A percentile compares a stretch with the other conserved stretches of the same genome.
Evolutionary conservation across 1,140 invertebrate species (phyloP).

Genomic region (Aphidius ervi): DNA sequence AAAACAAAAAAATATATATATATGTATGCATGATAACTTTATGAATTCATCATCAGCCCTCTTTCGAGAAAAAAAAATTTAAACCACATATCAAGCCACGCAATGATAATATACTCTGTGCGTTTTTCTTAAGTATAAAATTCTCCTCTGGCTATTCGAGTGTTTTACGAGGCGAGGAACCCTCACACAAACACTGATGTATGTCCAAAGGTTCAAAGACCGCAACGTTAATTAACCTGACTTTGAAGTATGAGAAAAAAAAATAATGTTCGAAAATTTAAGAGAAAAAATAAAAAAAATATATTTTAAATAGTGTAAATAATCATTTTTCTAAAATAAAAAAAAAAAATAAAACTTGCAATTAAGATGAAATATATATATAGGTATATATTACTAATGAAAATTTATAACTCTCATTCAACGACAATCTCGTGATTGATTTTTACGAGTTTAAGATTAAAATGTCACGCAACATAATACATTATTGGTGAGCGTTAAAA

Average conservation of each 20-base stretch:
- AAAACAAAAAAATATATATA: background rate
- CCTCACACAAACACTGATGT: slow-evolving; percentile 8
- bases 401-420: slow-evolving; percentile 13
- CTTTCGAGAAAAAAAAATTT: background rate
- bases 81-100: slow-evolving; percentile 13
- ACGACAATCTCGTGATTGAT: slow-evolving; percentile 12
- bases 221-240: slow-evolving; percentile 23
- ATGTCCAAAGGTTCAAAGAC: slow-evolving; percentile 18
- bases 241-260: slow-evolving; percentile 26
- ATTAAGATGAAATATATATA: slow-evolving; percentile 9
- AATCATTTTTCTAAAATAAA: background rate
- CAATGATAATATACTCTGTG: too few relatives aligned
- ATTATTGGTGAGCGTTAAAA: too few relatives aligned
- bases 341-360: background rate
- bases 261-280: background rate
- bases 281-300: background rate
- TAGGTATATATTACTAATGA: slow-evolving; percentile 13
- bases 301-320: background rate
- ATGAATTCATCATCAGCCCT: background rate
- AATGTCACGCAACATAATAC: background rate
- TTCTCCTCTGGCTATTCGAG: slow-evolving; percentile 19
- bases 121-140: background rate
- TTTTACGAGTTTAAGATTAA: slow-evolving; percentile 10
- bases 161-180: slow-evolving; percentile 21
- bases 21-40: too few relatives aligned